Conservation (phyloP, 2,797 vertebrate species). For the Nyctibius grandis region DNA sequence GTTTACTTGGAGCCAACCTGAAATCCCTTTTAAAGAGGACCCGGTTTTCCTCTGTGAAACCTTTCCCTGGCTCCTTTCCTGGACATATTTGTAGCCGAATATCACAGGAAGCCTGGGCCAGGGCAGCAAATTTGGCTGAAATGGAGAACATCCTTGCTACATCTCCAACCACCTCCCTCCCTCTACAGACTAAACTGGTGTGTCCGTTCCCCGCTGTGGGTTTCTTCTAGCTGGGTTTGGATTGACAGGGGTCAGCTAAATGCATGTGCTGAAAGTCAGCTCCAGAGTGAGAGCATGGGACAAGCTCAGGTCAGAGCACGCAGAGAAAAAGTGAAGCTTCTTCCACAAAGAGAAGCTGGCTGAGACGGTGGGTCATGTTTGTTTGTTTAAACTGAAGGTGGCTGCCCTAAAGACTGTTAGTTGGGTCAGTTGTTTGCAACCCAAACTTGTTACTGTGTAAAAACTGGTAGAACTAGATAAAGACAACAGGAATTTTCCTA, state of each 20-base stretch:
- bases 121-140: not conserved
- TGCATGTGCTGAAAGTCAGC: not conserved
- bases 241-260: not conserved
- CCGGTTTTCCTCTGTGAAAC: not conserved
- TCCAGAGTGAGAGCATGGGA: not conserved
- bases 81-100: not conserved
- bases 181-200: accelerated
- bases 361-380: not conserved
- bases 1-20: not conserved
- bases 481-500: constrained; percentile 65
- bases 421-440: constrained; percentile 64
- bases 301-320: not conserved
- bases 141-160: not conserved
- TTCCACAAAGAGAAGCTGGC: not conserved
- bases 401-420: constrained; percentile 21
- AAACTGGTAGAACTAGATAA: constrained; percentile 73
- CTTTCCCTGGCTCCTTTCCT: not conserved
- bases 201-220: not conserved
- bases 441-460: constrained; percentile 32
- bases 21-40: not conserved
- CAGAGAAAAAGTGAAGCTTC: not conserved
- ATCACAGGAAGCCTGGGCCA: not conserved
- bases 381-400: constrained; percentile 25
- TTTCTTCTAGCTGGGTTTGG: not conserved
- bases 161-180: not conserved